These are phyloP conservation scores for Periophthalmus modestus DNA, from an alignment of 2,113 vertebrate species.

Conservation along the genomic window DNA sequence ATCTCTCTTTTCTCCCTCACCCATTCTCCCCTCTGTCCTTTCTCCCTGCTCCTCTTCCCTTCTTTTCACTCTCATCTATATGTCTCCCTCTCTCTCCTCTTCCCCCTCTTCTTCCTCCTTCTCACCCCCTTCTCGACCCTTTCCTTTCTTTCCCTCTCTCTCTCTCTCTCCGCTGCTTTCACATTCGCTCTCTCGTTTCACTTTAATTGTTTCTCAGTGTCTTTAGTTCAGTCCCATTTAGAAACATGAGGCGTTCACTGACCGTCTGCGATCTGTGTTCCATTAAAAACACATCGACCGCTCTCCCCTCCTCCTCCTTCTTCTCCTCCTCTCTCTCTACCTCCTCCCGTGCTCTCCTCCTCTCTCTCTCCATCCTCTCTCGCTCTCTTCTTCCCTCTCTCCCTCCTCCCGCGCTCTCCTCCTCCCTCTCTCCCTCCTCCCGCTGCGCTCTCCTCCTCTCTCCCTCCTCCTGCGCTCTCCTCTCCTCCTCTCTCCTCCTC, in stretches of 20 bases:
- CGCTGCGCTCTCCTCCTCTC: neutral
- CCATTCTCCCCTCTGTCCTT: too few relatives aligned
- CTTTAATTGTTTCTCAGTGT: neutral
- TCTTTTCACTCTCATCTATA: too few relatives aligned
- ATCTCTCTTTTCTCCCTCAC: too few relatives aligned
- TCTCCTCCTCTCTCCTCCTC: too few relatives aligned
- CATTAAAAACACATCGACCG: slow-evolving; percentile 10
- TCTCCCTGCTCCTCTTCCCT: too few relatives aligned
- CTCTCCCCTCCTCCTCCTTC: neutral
- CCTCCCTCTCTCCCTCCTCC: neutral
- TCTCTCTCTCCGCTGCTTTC: neutral
- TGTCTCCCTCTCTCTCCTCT: too few relatives aligned
- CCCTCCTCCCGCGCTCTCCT: neutral
- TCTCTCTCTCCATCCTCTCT: too few relatives aligned
- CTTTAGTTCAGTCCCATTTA: neutral
- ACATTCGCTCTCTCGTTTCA: neutral
- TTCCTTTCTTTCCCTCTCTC: neutral
- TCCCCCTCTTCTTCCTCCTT: too few relatives aligned
- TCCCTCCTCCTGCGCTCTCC: too few relatives aligned
- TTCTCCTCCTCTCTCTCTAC: neutral
- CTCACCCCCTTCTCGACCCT: too few relatives aligned
- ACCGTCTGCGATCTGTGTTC: neutral
- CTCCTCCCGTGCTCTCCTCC: too few relatives aligned
- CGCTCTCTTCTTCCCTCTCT: too few relatives aligned
- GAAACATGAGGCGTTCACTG: slow-evolving; percentile 1